Base-by-base conservation (phyloP, 2,888 invertebrate genomes). In the Prenolepis imparis region DNA sequence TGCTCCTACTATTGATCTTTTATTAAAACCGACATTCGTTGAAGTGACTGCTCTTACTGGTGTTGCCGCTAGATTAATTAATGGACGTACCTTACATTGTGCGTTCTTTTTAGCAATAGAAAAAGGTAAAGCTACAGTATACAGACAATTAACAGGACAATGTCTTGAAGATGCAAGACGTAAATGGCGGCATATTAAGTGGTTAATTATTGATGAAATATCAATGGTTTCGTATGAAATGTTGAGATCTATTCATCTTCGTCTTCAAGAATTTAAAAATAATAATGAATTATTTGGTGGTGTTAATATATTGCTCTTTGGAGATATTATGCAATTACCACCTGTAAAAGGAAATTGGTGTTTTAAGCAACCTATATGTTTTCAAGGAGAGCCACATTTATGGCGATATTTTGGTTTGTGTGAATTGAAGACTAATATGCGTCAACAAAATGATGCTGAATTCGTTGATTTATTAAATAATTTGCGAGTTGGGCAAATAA, bases 141-240 rank as follows among this genome's bases (percentile, higher is more conserved):
- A n/a, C n/a, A n/a, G n/a, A n/a, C n/a, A n/a, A n/a, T n/a, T n/a
- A n/a, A n/a, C n/a, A n/a, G n/a, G n/a, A n/a, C n/a, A n/a, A n/a
- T n/a, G n/a, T n/a, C n/a, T n/a, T 4, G 21, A 64, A 64, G 64
- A 64, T 64, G n/a, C 64, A 36, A 64, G 63, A 64, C 36, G 41
- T 66, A 66, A 66, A 66, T 66, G 21, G 41, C 21, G 66, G 3
- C 4, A 41, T 41, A 66, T 66, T 66, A 66, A 41, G 1, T 66
- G 24, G 21, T 15, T 66, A 15, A 41, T 66, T 66, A 66, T 66
- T 3, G 15, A 66, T 41, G 66, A 66, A 36, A 66, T 66, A 41
- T 66, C 66, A 12, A 66, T 41, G 66, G 24, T 36, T 21, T 64
- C 15, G 0, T 64, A 64, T 39, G 64, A 64, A 64, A 39, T 64